phyloP scores from a whole-genome alignment of 2,113 vertebrate genomes.

The Rhegmatorhina hoffmannsi region DNA sequence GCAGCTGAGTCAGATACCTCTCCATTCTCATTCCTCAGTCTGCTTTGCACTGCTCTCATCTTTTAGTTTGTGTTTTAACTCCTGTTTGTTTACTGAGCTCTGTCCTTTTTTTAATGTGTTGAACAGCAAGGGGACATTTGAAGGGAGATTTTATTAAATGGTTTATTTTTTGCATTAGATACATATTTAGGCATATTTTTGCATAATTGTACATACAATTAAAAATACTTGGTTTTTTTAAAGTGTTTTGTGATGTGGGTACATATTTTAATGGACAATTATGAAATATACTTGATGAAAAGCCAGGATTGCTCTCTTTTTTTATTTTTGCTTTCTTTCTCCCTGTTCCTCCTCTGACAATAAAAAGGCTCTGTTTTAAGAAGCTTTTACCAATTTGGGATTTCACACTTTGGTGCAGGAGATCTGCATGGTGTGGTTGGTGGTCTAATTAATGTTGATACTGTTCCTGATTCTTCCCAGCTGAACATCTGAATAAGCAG shows the following conservation, averaged over 20 bases:
- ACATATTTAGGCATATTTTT: constrained; percentile 67
- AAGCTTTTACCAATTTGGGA: not conserved
- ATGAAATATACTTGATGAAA: constrained; percentile 53
- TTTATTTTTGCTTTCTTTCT: fast-evolving
- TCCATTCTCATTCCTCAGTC: not conserved
- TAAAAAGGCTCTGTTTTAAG: not conserved
- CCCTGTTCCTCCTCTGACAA: not conserved
- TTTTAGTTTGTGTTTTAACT: not conserved
- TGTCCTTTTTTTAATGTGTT: not conserved
- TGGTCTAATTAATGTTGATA: not conserved
- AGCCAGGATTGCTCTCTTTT: not conserved
- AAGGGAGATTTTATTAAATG: constrained; percentile 57
- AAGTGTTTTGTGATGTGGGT: constrained; percentile 56
- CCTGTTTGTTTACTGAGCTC: constrained; percentile 27
- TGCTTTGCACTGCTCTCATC: constrained; percentile 22
- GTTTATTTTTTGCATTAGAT: constrained; percentile 62
- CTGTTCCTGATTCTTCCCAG: not conserved
- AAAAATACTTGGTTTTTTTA: constrained; percentile 18
- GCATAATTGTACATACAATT: constrained; percentile 59
- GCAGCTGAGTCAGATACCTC: not conserved
- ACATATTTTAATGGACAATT: constrained; percentile 46
- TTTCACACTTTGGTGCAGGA: not conserved
- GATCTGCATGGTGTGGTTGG: not conserved
- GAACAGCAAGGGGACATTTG: constrained; percentile 40
- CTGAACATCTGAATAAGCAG: not conserved